Conservation (phyloP, 1,140 invertebrate species). For the Mylabris phalerata region DNA sequence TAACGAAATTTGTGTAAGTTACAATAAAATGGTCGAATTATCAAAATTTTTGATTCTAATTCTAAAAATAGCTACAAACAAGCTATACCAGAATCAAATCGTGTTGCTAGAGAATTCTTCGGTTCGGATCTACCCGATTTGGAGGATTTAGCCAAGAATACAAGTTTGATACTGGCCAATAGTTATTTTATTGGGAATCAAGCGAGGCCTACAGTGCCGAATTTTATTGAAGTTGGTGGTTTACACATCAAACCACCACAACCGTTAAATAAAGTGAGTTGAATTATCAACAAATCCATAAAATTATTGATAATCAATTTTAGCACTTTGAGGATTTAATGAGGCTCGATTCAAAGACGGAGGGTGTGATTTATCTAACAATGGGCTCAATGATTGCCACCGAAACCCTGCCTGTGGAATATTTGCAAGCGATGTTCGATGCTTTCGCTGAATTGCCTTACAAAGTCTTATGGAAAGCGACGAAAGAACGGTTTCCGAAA, state of each 20-base stretch:
- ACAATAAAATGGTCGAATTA: not conserved
- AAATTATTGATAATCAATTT: constrained; percentile 4
- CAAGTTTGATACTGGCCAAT: constrained; percentile 34
- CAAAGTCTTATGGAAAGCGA: constrained; percentile 58
- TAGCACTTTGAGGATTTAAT: constrained; percentile 34
- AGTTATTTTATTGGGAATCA: constrained; percentile 38
- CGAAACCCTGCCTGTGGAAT: constrained; percentile 38
- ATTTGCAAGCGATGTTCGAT: constrained; percentile 43
- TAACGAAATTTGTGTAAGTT: not conserved
- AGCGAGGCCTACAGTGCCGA: constrained; percentile 37
- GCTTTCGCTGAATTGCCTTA: constrained; percentile 52
- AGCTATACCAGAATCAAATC: not conserved
- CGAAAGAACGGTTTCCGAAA: constrained; percentile 39
- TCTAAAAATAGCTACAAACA: no score
- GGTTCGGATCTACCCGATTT: constrained; percentile 26
- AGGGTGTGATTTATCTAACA: constrained; percentile 44
- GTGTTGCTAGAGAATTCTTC: constrained; percentile 28
- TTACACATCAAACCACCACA: constrained; percentile 27
- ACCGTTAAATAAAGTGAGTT: constrained; percentile 23
- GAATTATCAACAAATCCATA: not conserved
- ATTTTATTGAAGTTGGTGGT: constrained; percentile 39
- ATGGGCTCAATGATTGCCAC: constrained; percentile 42
- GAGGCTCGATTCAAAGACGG: constrained; percentile 21
- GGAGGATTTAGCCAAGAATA: constrained; percentile 22
- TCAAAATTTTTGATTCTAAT: not conserved